Evolutionary conservation across 2,888 invertebrate genomes (phyloP).

Genomic region (Noctua pronuba): DNA sequence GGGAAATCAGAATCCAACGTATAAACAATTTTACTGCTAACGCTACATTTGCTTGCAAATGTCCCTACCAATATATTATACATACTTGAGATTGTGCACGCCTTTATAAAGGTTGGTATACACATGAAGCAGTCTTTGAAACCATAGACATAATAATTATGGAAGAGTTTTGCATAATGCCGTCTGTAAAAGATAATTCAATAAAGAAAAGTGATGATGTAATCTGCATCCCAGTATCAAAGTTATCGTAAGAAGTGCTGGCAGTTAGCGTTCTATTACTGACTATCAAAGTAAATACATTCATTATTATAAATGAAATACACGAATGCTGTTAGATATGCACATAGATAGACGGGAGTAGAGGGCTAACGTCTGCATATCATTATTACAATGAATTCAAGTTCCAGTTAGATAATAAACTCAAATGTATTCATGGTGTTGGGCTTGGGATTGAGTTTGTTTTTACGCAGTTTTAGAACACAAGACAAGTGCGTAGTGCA

Average conservation of each 20-base stretch:
- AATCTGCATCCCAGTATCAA: conserved; percentile 20
- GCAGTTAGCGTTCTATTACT: conserved; percentile 43
- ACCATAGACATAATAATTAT: conserved; percentile 8
- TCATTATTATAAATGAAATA: conserved; percentile 48
- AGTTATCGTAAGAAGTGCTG: conserved; percentile 33
- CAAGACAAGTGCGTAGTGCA: neutral
- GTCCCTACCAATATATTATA: conserved; percentile 28
- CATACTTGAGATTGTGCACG: conserved; percentile 29
- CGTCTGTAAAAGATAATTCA: conserved; percentile 16
- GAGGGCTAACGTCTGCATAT: conserved; percentile 23
- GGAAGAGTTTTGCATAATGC: conserved; percentile 30
- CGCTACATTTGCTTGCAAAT: conserved; percentile 64
- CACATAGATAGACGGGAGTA: conserved; percentile 44
- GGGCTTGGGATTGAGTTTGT: neutral
- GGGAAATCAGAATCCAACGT: conserved; percentile 66
- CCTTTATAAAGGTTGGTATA: conserved; percentile 37
- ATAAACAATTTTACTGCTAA: conserved; percentile 57
- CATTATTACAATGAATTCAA: conserved; percentile 22
- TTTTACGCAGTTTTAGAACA: neutral
- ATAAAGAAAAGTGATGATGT: conserved; percentile 30
- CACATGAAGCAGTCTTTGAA: conserved; percentile 24
- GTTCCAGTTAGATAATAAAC: conserved; percentile 19
- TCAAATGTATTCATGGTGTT: neutral
- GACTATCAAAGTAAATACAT: conserved; percentile 43
- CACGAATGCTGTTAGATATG: conserved; percentile 47